Percentiles rank a stretch among this genome's conserved stretches.
phyloP scores from a whole-genome alignment of 2,113 vertebrate species.

The Ceuthmochares aereus region DNA sequence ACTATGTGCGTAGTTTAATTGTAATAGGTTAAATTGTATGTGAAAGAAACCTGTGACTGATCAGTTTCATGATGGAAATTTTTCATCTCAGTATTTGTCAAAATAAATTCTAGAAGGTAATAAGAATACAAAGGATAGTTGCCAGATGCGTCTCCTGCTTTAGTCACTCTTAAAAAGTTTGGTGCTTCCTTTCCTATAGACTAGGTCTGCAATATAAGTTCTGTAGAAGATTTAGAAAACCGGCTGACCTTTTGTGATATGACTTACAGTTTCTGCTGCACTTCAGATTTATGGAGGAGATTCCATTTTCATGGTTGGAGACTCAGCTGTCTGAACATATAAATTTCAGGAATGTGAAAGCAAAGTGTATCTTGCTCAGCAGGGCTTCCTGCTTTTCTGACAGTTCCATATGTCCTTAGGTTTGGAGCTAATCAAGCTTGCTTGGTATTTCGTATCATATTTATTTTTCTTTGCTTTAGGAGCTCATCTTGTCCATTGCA shows the following conservation, averaged over 20 bases:
- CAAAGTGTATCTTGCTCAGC: neutral
- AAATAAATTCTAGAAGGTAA: neutral
- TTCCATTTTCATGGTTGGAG: neutral
- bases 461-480: constrained; percentile 19
- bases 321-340: neutral
- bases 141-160: neutral
- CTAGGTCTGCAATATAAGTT: neutral
- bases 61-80: neutral
- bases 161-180: neutral
- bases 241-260: neutral
- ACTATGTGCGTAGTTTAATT: neutral
- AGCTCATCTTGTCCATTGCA: neutral
- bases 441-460: neutral
- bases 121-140: neutral
- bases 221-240: neutral
- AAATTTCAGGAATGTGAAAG: constrained; percentile 22
- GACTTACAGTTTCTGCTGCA: neutral
- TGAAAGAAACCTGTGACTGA: neutral
- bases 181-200: neutral
- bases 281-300: constrained; percentile 6
- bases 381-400: neutral
- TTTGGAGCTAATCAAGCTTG: constrained; percentile 32
- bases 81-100: neutral
- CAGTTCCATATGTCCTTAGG: constrained; percentile 29
- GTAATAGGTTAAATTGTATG: neutral